Base-by-base conservation (phyloP, 2,888 invertebrate genomes). In the Cerastis leucographa region DNA sequence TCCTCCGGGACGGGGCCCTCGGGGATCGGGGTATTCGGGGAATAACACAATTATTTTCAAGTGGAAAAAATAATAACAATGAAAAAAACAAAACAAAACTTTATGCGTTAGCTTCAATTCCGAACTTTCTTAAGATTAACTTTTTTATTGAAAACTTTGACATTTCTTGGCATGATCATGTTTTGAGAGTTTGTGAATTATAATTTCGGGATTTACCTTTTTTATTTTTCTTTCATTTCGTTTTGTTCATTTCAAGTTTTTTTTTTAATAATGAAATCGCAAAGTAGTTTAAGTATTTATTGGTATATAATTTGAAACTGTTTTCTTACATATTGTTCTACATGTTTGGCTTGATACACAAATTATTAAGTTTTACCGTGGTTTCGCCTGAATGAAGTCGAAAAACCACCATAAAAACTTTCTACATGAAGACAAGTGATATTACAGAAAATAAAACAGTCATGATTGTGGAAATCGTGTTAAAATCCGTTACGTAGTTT, bases 121-220 rank as follows among this genome's bases (percentile, higher is more conserved):
- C 5, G 17, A 64, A 85, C 35, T 80, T 74, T 70, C 66, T 67
- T 4, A 56, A 25, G 67, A 54, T 67, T 59, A 29, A 22, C 12
- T 46, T 85, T 56, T 71, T 68, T 42, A 67, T 70, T 67, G 62
- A 51, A 51, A 56, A 64, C 69, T 80, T 73, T 67, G 80, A 67
- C 67, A 71, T 85, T 74, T 74, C 62, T 69, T 61, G 42, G 59
- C 67, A 59, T 81, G 74, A 76, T 51, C 76, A 61, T n/a, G n/a
- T n/a, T 74, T 35, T 64, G 62, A 85, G 81, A 74, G 22, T 81
- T 29, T 35, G 19, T n/a, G 40, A 82, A 56, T 74, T 77, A 81
- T 74, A 71, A 82, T 72, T 79, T 72, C 42, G 12, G 14, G 49
- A 59, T 56, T n/a, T n/a, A 71, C 71, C 17, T 35, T 80, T 12